Conservation (phyloP, 2,888 invertebrate species). For the Fissipunctia ypsillon region DNA sequence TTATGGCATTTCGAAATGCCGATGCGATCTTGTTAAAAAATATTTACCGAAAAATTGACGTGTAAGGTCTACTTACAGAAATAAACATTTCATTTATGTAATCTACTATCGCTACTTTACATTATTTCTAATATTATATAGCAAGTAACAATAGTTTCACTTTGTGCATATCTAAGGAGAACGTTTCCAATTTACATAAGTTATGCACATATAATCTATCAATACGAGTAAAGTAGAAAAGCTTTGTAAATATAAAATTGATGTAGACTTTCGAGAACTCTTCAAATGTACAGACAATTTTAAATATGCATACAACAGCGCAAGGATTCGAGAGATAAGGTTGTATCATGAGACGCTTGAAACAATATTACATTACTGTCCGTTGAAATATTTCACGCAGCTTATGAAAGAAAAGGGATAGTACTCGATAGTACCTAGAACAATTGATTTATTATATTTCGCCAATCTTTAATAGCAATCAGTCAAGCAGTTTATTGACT, state of each 20-base stretch:
- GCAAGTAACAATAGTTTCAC: not conserved
- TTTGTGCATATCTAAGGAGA: not conserved
- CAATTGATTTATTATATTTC: not conserved
- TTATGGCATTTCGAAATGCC: no score
- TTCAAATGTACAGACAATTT: slow-evolving; percentile 6
- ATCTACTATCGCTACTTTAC: not conserved
- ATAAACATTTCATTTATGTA: not conserved
- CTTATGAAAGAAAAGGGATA: not conserved
- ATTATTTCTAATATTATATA: not conserved
- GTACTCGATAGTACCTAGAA: no score
- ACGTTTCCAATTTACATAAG: not conserved
- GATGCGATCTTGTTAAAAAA: not conserved
- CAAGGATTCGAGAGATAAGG: not conserved
- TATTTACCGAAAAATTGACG: not conserved
- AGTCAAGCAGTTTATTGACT: not conserved
- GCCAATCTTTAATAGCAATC: not conserved
- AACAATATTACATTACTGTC: slow-evolving; percentile 5
- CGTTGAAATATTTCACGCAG: not conserved
- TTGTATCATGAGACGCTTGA: not conserved
- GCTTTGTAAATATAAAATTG: slow-evolving; percentile 24
- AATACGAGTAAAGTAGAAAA: slow-evolving; percentile 5
- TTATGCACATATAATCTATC: not conserved
- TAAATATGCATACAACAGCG: slow-evolving; percentile 7
- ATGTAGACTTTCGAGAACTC: not conserved
- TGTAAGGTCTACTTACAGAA: not conserved